Percentiles rank a stretch among this genome's conserved stretches.
phyloP scores from a whole-genome alignment of 2,113 vertebrate species.

The Oxygymnocypris stewartii region DNA sequence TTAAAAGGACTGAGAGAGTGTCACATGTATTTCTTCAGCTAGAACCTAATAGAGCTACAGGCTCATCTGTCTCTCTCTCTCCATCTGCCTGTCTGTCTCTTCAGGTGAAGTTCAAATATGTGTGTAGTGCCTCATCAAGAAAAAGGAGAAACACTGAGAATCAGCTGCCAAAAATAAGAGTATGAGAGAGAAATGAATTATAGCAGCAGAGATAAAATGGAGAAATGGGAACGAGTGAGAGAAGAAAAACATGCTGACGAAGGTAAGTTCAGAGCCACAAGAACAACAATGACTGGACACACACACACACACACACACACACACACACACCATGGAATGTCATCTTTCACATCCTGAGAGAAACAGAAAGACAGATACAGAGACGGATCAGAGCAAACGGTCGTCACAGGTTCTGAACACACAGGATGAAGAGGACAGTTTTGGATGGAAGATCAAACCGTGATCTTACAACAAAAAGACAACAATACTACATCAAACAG shows the following conservation, averaged over 20 bases:
- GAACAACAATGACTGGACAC: not conserved
- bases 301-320: too few species aligned
- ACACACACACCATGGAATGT: not conserved
- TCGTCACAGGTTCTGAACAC: too few species aligned
- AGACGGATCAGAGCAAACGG: not conserved
- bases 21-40: constrained; percentile 6
- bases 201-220: not conserved
- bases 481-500: not conserved
- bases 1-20: not conserved
- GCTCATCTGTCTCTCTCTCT: not conserved
- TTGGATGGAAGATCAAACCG: too few species aligned
- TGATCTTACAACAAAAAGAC: not conserved
- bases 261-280: not conserved
- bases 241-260: not conserved
- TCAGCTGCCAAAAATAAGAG: not conserved
- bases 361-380: not conserved
- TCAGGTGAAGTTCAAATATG: not conserved
- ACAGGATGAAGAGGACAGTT: too few species aligned
- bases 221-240: not conserved
- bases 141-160: not conserved
- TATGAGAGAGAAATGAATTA: not conserved
- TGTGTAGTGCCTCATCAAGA: not conserved
- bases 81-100: not conserved
- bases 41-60: not conserved
- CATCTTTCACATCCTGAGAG: not conserved